These are phyloP conservation scores for Elachura formosa DNA, from an alignment of 2,113 vertebrate genomes.

Conservation along the genomic window DNA sequence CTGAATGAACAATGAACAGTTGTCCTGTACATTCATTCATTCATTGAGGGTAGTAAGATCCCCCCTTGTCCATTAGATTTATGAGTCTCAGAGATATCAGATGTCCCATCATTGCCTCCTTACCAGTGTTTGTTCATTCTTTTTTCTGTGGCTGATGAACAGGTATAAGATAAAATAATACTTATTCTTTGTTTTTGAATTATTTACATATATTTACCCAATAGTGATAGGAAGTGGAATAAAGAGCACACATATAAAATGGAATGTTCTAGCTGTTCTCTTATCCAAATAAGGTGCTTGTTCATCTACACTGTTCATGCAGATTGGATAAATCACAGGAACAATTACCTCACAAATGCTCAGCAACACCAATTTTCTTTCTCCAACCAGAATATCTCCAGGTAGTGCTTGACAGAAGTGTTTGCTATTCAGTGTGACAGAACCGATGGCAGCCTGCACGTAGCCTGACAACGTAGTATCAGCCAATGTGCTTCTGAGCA, in stretches of 20 bases:
- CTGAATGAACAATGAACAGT: not conserved
- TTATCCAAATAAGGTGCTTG: not conserved
- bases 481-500: not conserved
- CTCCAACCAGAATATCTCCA: not conserved
- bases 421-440: not conserved
- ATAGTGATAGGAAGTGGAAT: not conserved
- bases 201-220: not conserved
- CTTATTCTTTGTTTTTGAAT: not conserved
- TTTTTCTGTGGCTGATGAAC: not conserved
- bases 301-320: not conserved
- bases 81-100: not conserved
- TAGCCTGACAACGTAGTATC: not conserved
- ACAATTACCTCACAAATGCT: not conserved
- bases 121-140: not conserved
- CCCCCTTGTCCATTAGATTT: not conserved
- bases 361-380: not conserved
- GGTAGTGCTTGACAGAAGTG: not conserved
- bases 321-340: not conserved
- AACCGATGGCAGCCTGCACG: not conserved
- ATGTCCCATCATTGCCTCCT: not conserved
- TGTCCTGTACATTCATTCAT: not conserved
- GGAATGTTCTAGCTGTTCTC: not conserved
- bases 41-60: not conserved
- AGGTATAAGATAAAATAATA: not conserved
- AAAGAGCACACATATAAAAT: not conserved